These are phyloP conservation scores for Lethenteron reissneri DNA, from an alignment of 2,113 vertebrate species.

Conservation along the genomic window DNA sequence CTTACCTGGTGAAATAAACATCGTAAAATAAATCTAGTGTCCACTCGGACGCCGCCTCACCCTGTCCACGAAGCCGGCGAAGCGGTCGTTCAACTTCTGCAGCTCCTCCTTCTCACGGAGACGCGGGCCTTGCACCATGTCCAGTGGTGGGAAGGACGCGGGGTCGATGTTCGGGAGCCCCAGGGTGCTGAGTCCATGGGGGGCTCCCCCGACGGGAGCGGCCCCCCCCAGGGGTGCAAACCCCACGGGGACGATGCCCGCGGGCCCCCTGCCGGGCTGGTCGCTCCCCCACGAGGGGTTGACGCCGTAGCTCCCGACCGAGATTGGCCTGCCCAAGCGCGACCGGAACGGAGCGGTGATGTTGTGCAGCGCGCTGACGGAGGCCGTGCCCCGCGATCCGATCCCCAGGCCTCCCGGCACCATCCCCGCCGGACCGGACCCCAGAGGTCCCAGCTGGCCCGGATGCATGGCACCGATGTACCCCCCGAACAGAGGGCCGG, in stretches of 20 bases:
- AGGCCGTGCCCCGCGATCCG: neutral
- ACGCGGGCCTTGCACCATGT: neutral
- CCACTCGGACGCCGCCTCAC: neutral
- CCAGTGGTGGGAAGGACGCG: neutral
- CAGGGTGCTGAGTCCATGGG: neutral
- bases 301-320: neutral
- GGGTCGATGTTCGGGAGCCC: neutral
- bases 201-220: neutral
- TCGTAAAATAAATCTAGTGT: too few species aligned
- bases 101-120: neutral
- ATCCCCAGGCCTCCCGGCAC: neutral
- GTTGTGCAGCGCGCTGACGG: neutral
- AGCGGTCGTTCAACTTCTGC: neutral
- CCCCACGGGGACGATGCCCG: neutral
- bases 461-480: too few species aligned
- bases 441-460: too few species aligned
- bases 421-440: too few species aligned
- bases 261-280: neutral
- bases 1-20: too few species aligned
- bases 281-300: neutral
- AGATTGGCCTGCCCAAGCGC: neutral
- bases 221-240: neutral
- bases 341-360: neutral
- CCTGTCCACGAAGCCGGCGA: conserved; percentile 5
- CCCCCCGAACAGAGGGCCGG: too few species aligned